Conservation (phyloP, 2,797 vertebrate genomes). For the Pelobates cultripes region DNA sequence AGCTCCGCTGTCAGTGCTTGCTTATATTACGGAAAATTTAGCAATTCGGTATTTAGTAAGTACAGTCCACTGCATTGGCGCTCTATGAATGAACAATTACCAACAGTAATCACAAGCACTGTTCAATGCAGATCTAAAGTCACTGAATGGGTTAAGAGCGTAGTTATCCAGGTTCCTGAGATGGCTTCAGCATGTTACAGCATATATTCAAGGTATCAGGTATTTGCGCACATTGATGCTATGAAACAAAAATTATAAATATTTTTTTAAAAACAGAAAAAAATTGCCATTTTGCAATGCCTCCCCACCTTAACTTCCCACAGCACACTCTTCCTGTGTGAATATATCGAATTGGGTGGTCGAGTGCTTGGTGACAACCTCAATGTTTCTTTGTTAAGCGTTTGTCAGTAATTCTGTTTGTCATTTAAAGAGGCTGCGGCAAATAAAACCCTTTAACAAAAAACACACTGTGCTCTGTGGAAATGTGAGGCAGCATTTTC, state of each 20-base stretch:
- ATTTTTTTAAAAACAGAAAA: neutral
- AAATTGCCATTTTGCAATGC: neutral
- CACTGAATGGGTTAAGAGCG: too few species aligned
- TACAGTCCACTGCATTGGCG: too few species aligned
- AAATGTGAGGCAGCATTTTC: conserved; percentile 32
- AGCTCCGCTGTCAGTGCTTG: too few species aligned
- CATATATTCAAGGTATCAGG: too few species aligned
- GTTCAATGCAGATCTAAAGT: too few species aligned
- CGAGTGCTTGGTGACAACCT: conserved; percentile 11
- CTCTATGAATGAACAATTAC: too few species aligned
- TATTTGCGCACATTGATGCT: too few species aligned
- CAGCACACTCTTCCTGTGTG: neutral
- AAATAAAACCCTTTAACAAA: conserved; percentile 38
- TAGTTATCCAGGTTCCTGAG: too few species aligned
- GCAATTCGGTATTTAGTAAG: too few species aligned
- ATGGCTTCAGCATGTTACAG: too few species aligned
- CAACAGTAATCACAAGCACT: too few species aligned
- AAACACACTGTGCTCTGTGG: conserved; percentile 32
- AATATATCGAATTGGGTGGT: conserved; percentile 10
- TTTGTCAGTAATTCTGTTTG: conserved; percentile 41
- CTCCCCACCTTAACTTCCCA: neutral
- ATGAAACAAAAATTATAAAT: neutral
- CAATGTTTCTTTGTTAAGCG: conserved; percentile 7
- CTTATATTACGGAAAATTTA: too few species aligned
- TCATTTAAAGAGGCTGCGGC: conserved; percentile 27